These are phyloP conservation scores for Cryptoprocta ferox DNA, from an alignment of 2,797 vertebrate species.

Conservation along the genomic window DNA sequence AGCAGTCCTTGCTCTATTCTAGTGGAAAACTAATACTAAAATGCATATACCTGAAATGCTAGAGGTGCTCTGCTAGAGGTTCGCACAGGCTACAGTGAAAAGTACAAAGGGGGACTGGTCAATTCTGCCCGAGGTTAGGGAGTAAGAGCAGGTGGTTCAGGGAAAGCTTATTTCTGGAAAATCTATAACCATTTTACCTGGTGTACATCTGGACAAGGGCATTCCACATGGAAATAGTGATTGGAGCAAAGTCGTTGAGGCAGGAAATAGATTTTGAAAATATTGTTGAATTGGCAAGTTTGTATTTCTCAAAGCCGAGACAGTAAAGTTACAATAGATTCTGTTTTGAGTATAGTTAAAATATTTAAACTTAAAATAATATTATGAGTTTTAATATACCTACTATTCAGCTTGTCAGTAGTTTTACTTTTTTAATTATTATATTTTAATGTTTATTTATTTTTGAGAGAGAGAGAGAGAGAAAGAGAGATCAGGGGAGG, in stretches of 20 bases:
- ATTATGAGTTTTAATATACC: conserved; percentile 1
- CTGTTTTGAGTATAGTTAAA: neutral
- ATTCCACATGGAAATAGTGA: neutral
- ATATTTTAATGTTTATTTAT: too few relatives aligned
- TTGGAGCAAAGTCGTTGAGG: neutral
- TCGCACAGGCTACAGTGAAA: neutral
- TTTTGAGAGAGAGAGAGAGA: too few relatives aligned
- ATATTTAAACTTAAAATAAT: conserved; percentile 36
- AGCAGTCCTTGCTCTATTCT: neutral
- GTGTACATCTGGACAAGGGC: neutral
- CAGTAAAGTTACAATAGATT: neutral
- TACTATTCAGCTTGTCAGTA: neutral
- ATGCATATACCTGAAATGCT: neutral
- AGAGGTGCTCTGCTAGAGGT: neutral
- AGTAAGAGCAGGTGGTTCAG: neutral
- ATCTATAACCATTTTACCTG: neutral
- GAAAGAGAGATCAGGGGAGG: too few relatives aligned
- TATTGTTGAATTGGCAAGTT: neutral
- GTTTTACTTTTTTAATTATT: neutral
- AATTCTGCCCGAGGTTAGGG: neutral
- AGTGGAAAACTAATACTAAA: neutral
- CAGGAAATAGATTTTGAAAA: conserved; percentile 27
- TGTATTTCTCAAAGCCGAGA: neutral
- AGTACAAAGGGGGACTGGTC: neutral
- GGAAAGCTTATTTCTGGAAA: conserved; percentile 39